Evolutionary conservation across 1,140 invertebrate species (phyloP), one percentile per base, ranked within the genome.

Genomic region (Adelges cooleyi): DNA sequence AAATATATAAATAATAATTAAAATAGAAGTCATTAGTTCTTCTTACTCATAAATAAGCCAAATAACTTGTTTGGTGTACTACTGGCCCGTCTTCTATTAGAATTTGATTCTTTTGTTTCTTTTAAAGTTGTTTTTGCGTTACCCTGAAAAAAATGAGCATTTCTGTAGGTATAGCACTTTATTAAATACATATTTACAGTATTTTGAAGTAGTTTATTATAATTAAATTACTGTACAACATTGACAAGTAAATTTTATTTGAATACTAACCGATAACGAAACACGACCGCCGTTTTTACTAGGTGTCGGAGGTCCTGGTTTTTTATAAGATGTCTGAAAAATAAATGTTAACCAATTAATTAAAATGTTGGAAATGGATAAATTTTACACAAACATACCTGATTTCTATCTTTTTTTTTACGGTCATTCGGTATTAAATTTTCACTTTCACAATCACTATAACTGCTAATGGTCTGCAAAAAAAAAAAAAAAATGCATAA

Each of bases 231-330:
- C 5, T 33, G 29, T 33, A 33, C 29, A 33, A 33, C 11, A 6
- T 33, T 33, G 29, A 33, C 5, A 33, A 33, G 11, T n/a, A n/a
- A n/a, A n/a, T n/a, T n/a, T n/a, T n/a, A n/a, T n/a, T n/a, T n/a
- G n/a, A n/a, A n/a, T n/a, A 33, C 29, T 33, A 33, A 78, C 81
- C 74, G 79, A 81, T 69, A 78, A 76, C 67, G 85, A 87, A 11
- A 82, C 71, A 67, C 85, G 77, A 1, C 85, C 84, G n/a, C 85
- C 86, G 73, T 87, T 84, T 75, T 88, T 89, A 74, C 86, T 88
- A 3, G 87, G 87, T 8, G 87, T 90, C 13, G 87, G 87, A 48
- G 87, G 87, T 5, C 87, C 87, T 1, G 87, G 87, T 73, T 82
- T 85, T 76, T 89, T 88, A 73, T 90, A 89, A 0, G 84, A 82